Base-by-base conservation (phyloP, 2,113 vertebrate genomes). In the Clupea harengus region DNA sequence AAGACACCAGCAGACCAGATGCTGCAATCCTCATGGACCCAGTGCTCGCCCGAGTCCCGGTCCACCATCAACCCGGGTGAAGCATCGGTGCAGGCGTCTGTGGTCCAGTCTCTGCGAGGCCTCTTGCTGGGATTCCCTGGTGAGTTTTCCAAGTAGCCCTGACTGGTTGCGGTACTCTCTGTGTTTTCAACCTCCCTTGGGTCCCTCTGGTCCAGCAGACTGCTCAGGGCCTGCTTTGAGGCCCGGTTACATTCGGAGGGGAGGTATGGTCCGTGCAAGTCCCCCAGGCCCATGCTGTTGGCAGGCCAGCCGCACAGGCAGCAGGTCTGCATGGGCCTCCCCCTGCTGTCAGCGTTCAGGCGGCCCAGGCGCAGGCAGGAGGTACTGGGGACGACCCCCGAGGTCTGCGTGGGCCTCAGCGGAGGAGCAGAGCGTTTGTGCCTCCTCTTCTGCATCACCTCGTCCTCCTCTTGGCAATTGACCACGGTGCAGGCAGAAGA, bases 11-110 rank as follows among this genome's bases (percentile, higher is more conserved):
- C 80, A 0, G 93, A 93, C 95, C 95, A 96, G 83, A 95, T 89
- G 1, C 92, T 92, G 22, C 95, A 96, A 91, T 96, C 95, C 88
- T 95, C 95, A 9, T 96, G 95, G 81, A 96, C 85, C 95, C 95
- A 96, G 87, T 85, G 88, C 88, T 95, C 95, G 0, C 86, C 60
- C 82, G 89, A n/a, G 3, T 60, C 83, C 44, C 83, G 72, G 45
- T 88, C 81, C 28, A 20, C 54, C 54, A 60, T 20, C 18, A 60
- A 60, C 4, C 7, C 85, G 81, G 90, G 82, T 0, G 84, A 45
- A n/a, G 45, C 81, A 9, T 81, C 45, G 28, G 10, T 45, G 64
- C 25, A 2, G 44, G 89, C 45, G 0, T 60, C 54, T 18, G 64
- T 28, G 0, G 1, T n/a, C 44, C 83, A 45, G n/a, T 15, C 49